Evolutionary conservation across 2,113 vertebrate genomes (phyloP).

Genomic region (Rhinichthys klamathensis): DNA sequence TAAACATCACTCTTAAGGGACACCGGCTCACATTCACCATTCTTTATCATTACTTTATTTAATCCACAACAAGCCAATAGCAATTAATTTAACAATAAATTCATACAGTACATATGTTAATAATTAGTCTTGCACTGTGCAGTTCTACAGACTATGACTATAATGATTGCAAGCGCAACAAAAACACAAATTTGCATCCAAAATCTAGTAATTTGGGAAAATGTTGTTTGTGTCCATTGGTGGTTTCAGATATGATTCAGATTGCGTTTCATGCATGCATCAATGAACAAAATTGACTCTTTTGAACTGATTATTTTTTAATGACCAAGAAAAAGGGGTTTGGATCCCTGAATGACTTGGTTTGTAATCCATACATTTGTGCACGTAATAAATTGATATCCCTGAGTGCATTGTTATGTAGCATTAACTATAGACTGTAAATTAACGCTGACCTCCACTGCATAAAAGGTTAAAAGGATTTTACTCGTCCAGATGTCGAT

Average conservation of each 20-base stretch:
- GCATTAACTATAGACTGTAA: conserved; percentile 37
- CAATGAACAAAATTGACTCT: neutral
- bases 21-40: conserved; percentile 6
- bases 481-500: conserved; percentile 34
- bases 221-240: neutral
- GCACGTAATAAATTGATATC: conserved; percentile 21
- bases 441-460: neutral
- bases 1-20: conserved; percentile 44
- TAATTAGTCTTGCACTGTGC: conserved; percentile 3
- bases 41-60: conserved; percentile 21
- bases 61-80: conserved; percentile 23
- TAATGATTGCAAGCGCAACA: neutral
- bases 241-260: neutral
- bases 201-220: neutral
- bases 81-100: conserved; percentile 13
- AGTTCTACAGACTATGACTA: neutral
- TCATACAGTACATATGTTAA: neutral
- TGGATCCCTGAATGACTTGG: neutral
- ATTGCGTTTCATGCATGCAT: neutral
- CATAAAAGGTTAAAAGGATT: conserved; percentile 42
- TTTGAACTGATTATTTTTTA: neutral
- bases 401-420: conserved; percentile 14
- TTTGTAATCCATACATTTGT: conserved; percentile 1
- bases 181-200: neutral
- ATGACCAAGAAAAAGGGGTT: neutral